Evolutionary conservation across 1,140 invertebrate species (phyloP).

Genomic region (Archivesica marissinica): DNA sequence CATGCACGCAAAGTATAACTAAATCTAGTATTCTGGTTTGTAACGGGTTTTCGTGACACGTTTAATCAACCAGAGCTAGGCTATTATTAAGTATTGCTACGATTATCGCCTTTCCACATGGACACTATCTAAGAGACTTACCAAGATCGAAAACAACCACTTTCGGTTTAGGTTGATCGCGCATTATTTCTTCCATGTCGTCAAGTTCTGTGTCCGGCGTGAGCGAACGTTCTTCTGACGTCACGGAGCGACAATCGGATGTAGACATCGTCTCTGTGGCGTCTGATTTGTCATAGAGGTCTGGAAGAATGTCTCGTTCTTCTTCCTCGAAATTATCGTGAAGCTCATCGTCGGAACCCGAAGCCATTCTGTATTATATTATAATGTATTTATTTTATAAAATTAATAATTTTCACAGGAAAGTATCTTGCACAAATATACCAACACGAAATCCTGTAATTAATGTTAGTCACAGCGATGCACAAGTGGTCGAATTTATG

Average conservation of each 20-base stretch:
- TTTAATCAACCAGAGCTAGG: too few relatives aligned
- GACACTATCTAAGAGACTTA: slow-evolving; percentile 4
- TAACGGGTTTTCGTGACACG: too few relatives aligned
- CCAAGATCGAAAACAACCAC: slow-evolving; percentile 61
- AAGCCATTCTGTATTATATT: slow-evolving; percentile 18
- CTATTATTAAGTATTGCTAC: too few relatives aligned
- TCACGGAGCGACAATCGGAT: slow-evolving; percentile 47
- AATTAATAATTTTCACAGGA: neutral
- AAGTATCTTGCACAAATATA: neutral
- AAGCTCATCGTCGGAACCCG: slow-evolving; percentile 30
- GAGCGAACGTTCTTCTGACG: slow-evolving; percentile 56
- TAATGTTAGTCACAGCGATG: neutral
- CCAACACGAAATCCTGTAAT: neutral
- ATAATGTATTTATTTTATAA: neutral
- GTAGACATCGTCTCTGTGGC: slow-evolving; percentile 40
- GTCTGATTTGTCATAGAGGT: slow-evolving; percentile 52
- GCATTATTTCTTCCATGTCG: slow-evolving; percentile 34
- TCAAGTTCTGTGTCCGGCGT: slow-evolving; percentile 54
- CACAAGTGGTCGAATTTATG: neutral
- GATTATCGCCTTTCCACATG: neutral
- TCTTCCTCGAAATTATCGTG: slow-evolving; percentile 39
- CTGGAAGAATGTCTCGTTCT: slow-evolving; percentile 50
- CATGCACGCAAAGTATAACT: neutral
- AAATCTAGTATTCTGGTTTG: too few relatives aligned
- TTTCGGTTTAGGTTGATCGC: slow-evolving; percentile 57